phyloP scores from a whole-genome alignment of 2,888 invertebrate genomes.

The Bombylius major region DNA sequence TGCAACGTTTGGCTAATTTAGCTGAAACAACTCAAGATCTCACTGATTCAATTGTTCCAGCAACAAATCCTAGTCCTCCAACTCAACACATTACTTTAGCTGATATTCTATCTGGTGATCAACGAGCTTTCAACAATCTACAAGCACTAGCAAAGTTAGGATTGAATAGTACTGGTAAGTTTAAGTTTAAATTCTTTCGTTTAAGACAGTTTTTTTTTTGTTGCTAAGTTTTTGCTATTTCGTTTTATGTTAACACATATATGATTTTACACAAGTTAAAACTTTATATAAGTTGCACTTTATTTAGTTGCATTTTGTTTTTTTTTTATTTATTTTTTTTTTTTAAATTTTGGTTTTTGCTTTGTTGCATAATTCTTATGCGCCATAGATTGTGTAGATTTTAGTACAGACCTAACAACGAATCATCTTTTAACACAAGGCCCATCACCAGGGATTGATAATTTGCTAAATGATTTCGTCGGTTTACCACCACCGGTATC shows the following conservation, averaged over 20 bases:
- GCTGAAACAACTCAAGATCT: constrained; percentile 52
- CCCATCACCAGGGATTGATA: constrained; percentile 47
- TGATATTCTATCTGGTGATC: constrained; percentile 60
- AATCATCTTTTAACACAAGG: constrained; percentile 44
- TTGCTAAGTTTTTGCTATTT: too few species aligned
- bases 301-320: neutral
- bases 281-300: too few species aligned
- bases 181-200: neutral
- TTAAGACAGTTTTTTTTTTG: neutral
- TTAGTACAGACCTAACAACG: constrained; percentile 37
- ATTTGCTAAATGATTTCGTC: constrained; percentile 45
- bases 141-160: constrained; percentile 83
- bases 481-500: constrained; percentile 49
- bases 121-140: constrained; percentile 74
- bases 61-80: constrained; percentile 44
- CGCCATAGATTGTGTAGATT: constrained; percentile 24
- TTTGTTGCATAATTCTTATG: constrained; percentile 1
- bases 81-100: constrained; percentile 59
- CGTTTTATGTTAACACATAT: constrained; percentile 3
- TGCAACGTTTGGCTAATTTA: constrained; percentile 70
- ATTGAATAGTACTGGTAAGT: constrained; percentile 49
- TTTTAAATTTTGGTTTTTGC: neutral
- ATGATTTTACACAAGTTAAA: neutral
- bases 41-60: constrained; percentile 26
- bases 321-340: constrained; percentile 1